Percentiles rank a stretch among this genome's conserved stretches.
Evolutionary conservation across 1,140 invertebrate species (phyloP).

Genomic region (Conus betulinus): DNA sequence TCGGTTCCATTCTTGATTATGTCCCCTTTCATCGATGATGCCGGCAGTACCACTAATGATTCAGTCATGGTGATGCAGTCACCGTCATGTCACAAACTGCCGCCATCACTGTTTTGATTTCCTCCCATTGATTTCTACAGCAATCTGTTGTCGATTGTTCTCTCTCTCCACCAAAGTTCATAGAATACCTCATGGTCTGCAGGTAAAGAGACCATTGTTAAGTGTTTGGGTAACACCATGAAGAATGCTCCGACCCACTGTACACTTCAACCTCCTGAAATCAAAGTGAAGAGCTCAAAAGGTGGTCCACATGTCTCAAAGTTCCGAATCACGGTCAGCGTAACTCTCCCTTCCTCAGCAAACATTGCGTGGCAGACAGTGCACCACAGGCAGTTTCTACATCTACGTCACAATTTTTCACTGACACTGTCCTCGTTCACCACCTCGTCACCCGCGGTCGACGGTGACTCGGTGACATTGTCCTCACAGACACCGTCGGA

Average conservation of each 20-base stretch:
- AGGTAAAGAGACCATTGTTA: no score
- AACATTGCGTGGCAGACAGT: neutral
- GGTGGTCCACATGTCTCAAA: neutral
- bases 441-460: neutral
- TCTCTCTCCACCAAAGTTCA: no score
- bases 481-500: conserved; percentile 33
- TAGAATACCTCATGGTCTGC: no score
- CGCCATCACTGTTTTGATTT: no score
- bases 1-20: no score
- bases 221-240: no score
- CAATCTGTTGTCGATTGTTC: no score
- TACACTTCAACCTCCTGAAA: neutral
- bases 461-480: conserved; percentile 24
- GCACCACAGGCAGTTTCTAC: neutral
- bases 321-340: neutral
- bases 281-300: neutral
- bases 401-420: neutral
- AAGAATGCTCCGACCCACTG: neutral
- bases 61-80: no score
- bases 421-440: neutral
- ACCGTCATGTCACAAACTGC: no score
- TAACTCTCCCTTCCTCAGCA: neutral
- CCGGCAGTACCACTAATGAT: no score
- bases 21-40: no score
- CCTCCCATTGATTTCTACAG: no score